Base-by-base conservation (phyloP, 2,888 invertebrate genomes). In the Dolomedes plantarius region DNA sequence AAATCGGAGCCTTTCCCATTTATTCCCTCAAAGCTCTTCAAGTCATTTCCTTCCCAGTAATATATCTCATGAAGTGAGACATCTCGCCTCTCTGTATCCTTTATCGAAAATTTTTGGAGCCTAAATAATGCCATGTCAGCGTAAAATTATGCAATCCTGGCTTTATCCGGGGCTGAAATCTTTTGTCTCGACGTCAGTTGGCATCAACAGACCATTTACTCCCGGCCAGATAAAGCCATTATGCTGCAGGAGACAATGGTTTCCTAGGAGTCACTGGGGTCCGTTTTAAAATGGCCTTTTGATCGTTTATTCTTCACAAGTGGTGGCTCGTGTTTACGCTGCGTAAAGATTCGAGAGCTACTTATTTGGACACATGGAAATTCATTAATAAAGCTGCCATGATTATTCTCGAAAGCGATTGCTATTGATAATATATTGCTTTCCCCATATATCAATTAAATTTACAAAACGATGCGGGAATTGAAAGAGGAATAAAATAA, bases 91-190 rank as follows among this genome's bases (percentile, higher is more conserved):
- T 56, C 41, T 56, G 56, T 56, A 1, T 3, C 23, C 56, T 56
- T 56, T 56, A 56, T 56, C 23, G 56, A 23, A 56, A 56, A 56
- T 23, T 56, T 56, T 56, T 56, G 56, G 56, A 56, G 56, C 56
- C 56, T 56, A 23, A 56, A 23, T 23, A 56, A 56, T 56, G 56
- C 56, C 56, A 56, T 23, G 56, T 56, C 23, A 23, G 56, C 56
- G 56, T 19, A 56, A 56, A 56, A 56, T 56, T 56, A 56, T 56
- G 56, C 56, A 56, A 5, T 23, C 23, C 56, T 23, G 11, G 56
- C 56, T 56, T 56, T 56, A 23, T 11, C 56, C 56, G 56, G 56
- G 19, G 16, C 2, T 23, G 9, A 6, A 56, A 16, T 23, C 56
- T 56, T 56, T 56, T 56, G 56, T 56, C 56, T 56, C 23, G 56